Conservation (phyloP, 1,140 invertebrate species). For the Parasteatoda tepidariorum region DNA sequence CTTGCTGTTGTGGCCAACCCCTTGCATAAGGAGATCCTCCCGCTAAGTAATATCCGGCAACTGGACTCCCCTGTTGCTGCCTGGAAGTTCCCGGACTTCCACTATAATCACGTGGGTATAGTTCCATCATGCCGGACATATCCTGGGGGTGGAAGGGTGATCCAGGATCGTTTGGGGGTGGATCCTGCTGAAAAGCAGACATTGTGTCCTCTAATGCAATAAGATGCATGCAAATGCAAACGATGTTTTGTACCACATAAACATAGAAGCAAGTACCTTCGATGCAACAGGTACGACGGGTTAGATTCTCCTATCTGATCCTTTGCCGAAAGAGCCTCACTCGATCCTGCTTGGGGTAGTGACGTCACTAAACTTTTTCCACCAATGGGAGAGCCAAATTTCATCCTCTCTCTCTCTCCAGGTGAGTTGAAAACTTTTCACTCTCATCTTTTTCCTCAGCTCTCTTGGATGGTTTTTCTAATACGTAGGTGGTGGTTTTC, state of each 20-base stretch:
- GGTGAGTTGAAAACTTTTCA: constrained; percentile 20
- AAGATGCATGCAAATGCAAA: constrained; percentile 16
- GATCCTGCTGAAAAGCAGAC: constrained; percentile 30
- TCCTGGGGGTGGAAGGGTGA: constrained; percentile 22
- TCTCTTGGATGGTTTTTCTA: background rate
- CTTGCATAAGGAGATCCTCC: constrained; percentile 5
- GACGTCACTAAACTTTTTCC: constrained; percentile 23
- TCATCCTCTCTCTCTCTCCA: background rate
- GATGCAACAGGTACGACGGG: constrained; percentile 38
- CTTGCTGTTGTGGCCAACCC: background rate
- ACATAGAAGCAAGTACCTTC: background rate
- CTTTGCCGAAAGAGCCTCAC: background rate
- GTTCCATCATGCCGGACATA: background rate
- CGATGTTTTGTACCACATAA: background rate
- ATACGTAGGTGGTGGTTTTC: constrained; percentile 26
- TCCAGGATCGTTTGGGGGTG: constrained; percentile 3
- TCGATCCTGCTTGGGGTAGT: constrained; percentile 18
- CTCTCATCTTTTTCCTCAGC: constrained; percentile 15
- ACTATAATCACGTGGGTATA: constrained; percentile 10
- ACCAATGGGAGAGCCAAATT: constrained; percentile 11
- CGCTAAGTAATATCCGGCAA: constrained; percentile 13
- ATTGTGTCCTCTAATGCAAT: constrained; percentile 14
- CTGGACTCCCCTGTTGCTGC: background rate
- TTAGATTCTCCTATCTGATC: constrained; percentile 6
- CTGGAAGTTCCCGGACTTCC: background rate